A percentile compares a stretch with the other conserved stretches of the same genome.
Conservation (phyloP, 1,140 invertebrate species). For the Muscidifurax raptorellus region DNA sequence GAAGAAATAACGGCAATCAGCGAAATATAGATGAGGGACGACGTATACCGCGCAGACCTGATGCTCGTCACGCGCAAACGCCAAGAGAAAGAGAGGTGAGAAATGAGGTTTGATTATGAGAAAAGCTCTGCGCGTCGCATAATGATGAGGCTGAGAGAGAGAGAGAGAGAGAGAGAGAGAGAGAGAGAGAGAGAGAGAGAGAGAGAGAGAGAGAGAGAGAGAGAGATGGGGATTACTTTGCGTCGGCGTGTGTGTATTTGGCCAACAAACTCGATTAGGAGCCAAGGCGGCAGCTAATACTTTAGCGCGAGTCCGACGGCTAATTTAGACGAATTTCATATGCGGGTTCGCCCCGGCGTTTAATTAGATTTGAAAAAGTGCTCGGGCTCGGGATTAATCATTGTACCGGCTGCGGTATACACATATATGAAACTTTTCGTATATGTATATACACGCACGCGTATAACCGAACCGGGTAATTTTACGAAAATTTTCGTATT, state of each 20-base stretch:
- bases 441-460: neutral
- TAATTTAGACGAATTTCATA: constrained; percentile 32
- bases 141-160: constrained; percentile 47
- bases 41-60: constrained; percentile 61
- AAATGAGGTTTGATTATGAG: constrained; percentile 70
- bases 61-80: constrained; percentile 68
- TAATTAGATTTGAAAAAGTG: constrained; percentile 31
- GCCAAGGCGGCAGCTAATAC: neutral
- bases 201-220: neutral
- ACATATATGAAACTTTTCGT: neutral
- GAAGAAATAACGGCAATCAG: constrained; percentile 74
- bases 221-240: constrained; percentile 10
- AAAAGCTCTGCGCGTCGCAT: constrained; percentile 60
- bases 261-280: constrained; percentile 38
- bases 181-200: neutral
- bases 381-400: neutral
- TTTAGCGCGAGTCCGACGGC: neutral
- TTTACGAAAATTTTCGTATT: too few species aligned
- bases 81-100: constrained; percentile 57
- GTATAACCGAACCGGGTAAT: neutral
- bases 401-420: neutral
- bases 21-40: constrained; percentile 74
- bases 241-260: neutral
- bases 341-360: neutral
- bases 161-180: neutral